These are phyloP conservation scores for Pissodes strobi DNA, from an alignment of 1,140 invertebrate species.

Conservation along the genomic window DNA sequence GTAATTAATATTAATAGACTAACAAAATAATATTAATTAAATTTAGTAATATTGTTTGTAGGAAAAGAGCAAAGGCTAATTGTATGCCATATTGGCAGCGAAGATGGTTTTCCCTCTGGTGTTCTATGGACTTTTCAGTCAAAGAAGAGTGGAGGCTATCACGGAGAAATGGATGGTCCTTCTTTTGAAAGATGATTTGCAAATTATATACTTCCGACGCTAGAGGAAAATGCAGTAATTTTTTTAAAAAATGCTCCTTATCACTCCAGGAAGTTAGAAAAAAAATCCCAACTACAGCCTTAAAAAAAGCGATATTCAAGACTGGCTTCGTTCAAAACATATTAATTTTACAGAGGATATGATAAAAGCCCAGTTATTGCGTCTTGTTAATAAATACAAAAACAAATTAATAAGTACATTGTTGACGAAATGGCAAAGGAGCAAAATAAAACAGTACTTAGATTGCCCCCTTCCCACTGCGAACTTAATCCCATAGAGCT, in stretches of 20 bases:
- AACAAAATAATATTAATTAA: too few species aligned
- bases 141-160: too few species aligned
- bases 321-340: conserved; percentile 41
- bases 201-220: too few species aligned
- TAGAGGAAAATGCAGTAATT: too few species aligned
- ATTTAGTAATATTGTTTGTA: too few species aligned
- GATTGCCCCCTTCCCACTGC: conserved; percentile 40
- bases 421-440: conserved; percentile 38
- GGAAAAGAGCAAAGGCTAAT: too few species aligned
- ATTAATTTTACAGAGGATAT: conserved; percentile 34
- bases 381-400: conserved; percentile 32
- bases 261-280: conserved; percentile 38
- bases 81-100: too few species aligned
- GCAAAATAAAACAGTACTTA: conserved; percentile 37
- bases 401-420: conserved; percentile 36
- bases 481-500: conserved; percentile 46
- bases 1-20: too few species aligned
- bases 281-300: conserved; percentile 28
- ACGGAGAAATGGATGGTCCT: too few species aligned
- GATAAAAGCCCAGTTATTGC: conserved; percentile 38
- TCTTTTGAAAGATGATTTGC: too few species aligned
- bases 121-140: too few species aligned
- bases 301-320: conserved; percentile 40
- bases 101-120: too few species aligned
- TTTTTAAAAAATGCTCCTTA: conserved; percentile 39